Evolutionary conservation across 1,140 invertebrate genomes (phyloP).

Genomic region (Saccostrea cuccullata): DNA sequence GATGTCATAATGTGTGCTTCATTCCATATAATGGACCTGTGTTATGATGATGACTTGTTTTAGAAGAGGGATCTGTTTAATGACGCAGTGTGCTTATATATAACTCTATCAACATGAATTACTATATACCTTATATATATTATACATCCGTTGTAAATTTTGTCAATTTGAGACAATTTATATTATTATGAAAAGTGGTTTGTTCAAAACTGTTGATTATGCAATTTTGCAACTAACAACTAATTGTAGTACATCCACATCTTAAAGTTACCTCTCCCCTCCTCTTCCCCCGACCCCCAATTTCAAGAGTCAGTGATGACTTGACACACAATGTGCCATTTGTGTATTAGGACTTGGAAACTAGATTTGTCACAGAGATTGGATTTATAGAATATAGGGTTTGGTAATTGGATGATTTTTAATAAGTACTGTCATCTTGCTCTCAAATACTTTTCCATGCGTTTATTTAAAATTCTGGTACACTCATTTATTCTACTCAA

Average conservation of each 20-base stretch:
- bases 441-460: too few relatives aligned
- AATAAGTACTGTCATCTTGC: background rate
- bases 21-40: slow-evolving; percentile 19
- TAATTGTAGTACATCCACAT: background rate
- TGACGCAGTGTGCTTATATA: background rate
- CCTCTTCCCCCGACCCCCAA: too few relatives aligned
- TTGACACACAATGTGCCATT: too few relatives aligned
- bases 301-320: too few relatives aligned
- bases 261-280: background rate
- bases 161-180: background rate
- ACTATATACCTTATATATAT: background rate
- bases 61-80: too few relatives aligned
- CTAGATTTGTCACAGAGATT: too few relatives aligned
- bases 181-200: background rate
- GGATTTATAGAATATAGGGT: background rate
- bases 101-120: background rate
- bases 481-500: too few relatives aligned
- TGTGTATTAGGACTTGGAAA: too few relatives aligned
- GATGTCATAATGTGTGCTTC: background rate
- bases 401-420: too few relatives aligned
- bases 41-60: background rate
- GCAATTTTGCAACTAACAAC: background rate
- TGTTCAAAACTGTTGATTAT: background rate
- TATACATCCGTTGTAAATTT: background rate
- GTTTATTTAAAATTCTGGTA: background rate